These are phyloP conservation scores for Dipodomys spectabilis DNA, from an alignment of 2,113 vertebrate species.

Conservation along the genomic window DNA sequence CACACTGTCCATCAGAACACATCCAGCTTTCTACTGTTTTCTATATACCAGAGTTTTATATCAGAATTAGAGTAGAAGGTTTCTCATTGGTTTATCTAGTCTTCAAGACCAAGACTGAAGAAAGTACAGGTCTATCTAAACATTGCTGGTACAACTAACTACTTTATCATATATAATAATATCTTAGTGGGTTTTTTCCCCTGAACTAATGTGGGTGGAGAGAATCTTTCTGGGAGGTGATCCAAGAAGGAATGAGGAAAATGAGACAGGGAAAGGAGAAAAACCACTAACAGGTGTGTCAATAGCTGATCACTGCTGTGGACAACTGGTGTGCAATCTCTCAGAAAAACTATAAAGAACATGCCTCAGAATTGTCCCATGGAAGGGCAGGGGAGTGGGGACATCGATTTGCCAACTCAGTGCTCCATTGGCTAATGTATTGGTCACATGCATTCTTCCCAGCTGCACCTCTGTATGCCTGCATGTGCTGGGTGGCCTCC, in stretches of 20 bases:
- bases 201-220: not conserved
- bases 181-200: not conserved
- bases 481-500: not conserved
- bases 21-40: not conserved
- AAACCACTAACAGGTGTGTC: not conserved
- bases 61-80: not conserved
- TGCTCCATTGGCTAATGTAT: not conserved
- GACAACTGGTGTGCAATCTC: not conserved
- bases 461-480: not conserved
- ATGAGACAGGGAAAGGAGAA: not conserved
- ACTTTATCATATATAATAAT: not conserved
- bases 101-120: not conserved
- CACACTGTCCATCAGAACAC: not conserved
- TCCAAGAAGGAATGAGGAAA: not conserved
- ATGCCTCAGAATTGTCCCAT: not conserved
- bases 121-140: not conserved
- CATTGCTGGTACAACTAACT: not conserved
- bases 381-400: not conserved
- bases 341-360: not conserved
- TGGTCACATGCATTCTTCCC: not conserved
- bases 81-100: not conserved
- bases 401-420: not conserved
- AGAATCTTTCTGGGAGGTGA: not conserved
- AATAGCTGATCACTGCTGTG: not conserved
- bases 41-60: not conserved